Percentiles rank a stretch among this genome's conserved stretches.
Evolutionary conservation across 2,888 invertebrate species (phyloP).

Genomic region (Ferdinandea cuprea): DNA sequence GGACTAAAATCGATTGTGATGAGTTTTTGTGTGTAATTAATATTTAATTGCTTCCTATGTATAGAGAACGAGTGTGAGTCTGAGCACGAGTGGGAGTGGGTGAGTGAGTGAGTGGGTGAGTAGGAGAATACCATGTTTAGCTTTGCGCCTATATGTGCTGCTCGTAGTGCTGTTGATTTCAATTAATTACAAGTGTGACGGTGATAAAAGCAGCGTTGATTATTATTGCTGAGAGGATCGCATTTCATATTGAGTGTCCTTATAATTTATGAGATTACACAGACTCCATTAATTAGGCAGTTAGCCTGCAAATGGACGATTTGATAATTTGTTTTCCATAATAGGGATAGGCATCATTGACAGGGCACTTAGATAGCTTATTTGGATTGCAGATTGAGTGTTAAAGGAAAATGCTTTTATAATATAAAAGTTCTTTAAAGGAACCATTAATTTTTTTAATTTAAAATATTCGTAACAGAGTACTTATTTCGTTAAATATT

Average conservation of each 20-base stretch:
- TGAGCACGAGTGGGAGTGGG: no score
- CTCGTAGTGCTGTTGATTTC: constrained; percentile 39
- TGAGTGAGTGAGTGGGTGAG: neutral
- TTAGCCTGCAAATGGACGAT: constrained; percentile 25
- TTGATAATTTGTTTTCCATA: neutral
- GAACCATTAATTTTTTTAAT: no score
- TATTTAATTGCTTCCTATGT: constrained; percentile 55
- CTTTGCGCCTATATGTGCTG: neutral
- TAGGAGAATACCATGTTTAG: neutral
- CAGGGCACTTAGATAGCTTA: neutral
- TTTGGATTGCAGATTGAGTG: no score
- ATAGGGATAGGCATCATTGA: neutral
- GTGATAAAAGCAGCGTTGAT: constrained; percentile 61
- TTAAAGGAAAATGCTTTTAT: no score
- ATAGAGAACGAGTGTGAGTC: neutral
- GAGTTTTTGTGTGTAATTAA: constrained; percentile 43
- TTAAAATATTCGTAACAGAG: no score
- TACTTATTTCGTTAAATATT: no score
- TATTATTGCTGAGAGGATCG: constrained; percentile 44
- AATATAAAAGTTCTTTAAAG: no score
- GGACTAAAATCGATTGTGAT: constrained; percentile 42
- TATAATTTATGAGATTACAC: constrained; percentile 58
- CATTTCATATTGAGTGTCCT: constrained; percentile 60
- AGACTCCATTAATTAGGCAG: constrained; percentile 52
- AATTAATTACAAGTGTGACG: constrained; percentile 71